Conservation (phyloP, 2,113 vertebrate genomes). For the Lasiurus cinereus region DNA sequence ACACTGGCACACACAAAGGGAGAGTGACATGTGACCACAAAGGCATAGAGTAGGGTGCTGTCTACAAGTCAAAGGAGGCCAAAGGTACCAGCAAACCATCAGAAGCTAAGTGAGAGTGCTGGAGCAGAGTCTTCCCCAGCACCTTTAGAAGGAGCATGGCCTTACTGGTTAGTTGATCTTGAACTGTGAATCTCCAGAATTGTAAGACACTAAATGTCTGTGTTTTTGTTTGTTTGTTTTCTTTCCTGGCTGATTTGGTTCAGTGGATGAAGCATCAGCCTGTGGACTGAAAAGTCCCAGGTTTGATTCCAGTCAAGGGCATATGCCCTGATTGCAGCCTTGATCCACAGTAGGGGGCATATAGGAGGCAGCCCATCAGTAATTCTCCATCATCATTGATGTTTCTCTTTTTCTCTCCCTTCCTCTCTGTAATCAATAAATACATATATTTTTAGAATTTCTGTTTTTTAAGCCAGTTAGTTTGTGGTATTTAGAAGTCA, state of each 20-base stretch:
- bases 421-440: too few species aligned
- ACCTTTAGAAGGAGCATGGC: not conserved
- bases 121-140: not conserved
- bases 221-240: too few species aligned
- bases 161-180: not conserved
- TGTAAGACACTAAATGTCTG: not conserved
- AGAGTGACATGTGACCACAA: not conserved
- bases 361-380: too few species aligned
- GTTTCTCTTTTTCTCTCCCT: too few species aligned
- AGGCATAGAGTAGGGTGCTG: not conserved
- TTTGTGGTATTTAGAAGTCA: not conserved
- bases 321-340: too few species aligned
- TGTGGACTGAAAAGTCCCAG: too few species aligned
- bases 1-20: not conserved
- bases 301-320: too few species aligned
- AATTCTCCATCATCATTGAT: too few species aligned
- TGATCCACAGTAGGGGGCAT: too few species aligned
- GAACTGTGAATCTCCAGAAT: not conserved
- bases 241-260: too few species aligned
- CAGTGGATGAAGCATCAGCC: too few species aligned
- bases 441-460: too few species aligned
- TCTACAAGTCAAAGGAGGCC: not conserved
- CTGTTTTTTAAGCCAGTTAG: not conserved
- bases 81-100: not conserved
- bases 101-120: not conserved